A percentile compares a stretch with the other conserved stretches of the same genome.
Conservation (phyloP, 2,888 invertebrate species). For the Lottia gigantea region DNA sequence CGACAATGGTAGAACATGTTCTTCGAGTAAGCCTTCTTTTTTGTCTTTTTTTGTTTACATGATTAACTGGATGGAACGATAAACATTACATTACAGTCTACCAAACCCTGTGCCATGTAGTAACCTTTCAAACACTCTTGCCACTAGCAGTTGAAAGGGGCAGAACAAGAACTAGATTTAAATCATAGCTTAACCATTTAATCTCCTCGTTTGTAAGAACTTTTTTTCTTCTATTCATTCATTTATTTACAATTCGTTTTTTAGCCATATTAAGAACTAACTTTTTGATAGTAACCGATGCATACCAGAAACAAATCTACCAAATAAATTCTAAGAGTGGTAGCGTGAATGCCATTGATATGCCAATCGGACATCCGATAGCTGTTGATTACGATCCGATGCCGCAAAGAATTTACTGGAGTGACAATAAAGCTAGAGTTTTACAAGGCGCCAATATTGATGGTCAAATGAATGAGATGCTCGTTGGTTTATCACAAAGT, state of each 20-base stretch:
- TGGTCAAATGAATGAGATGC: conserved; percentile 39
- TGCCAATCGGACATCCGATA: conserved; percentile 73
- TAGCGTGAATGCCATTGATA: conserved; percentile 45
- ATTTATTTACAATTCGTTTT: no score
- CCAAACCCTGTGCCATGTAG: no score
- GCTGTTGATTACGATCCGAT: conserved; percentile 87
- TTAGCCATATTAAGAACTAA: conserved; percentile 45
- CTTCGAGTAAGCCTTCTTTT: conserved; percentile 39
- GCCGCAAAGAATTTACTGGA: conserved; percentile 79
- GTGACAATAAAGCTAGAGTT: conserved; percentile 75
- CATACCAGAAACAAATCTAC: conserved; percentile 76
- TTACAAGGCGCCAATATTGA: conserved; percentile 52
- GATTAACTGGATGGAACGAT: no score
- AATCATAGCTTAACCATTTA: no score
- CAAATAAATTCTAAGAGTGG: conserved; percentile 80
- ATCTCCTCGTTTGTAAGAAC: no score
- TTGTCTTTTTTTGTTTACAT: no score
- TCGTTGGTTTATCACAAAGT: conserved; percentile 43
- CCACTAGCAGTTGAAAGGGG: no score
- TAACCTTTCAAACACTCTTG: no score
- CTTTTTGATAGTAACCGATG: conserved; percentile 61
- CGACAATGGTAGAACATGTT: conserved; percentile 59
- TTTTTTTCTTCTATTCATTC: no score
- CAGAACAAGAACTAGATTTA: no score
- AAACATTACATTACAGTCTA: no score